Base-by-base conservation (phyloP, 2,888 invertebrate genomes). In the Heliconius hortense region DNA sequence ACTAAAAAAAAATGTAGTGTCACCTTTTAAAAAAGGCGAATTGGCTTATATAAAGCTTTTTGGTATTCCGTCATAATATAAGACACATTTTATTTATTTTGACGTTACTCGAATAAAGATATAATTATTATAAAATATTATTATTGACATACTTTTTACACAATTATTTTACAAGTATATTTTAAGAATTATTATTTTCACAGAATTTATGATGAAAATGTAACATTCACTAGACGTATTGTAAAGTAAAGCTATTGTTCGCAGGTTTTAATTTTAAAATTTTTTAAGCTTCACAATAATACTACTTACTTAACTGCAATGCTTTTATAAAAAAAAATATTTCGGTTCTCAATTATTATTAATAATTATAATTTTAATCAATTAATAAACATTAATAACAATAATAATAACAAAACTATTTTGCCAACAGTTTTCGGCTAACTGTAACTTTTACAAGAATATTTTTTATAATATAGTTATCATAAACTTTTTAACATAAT, bases 191-290 rank as follows among this genome's bases (percentile, higher is more conserved):
- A 68, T 48, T 21, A 48, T 68, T 53, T n/a, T 68, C 21, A 35
- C 39, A 53, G 28, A 68, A 68, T 53, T 53, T 53, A 21, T 53
- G 28, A 43, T 68, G 18, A 68, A 53, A 68, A 31, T 31, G 31
- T 53, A 53, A n/a, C 68, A 53, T 26, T 31, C 31, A 28, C n/a
- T 28, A 26, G 26, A 53, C 53, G 48, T 68, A 48, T 48, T 48
- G 48, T 26, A 18, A 48, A 31, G n/a, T 53, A 53, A 53, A 68
- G 11, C 26, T 68, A 53, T 68, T 53, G 53, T 53, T 18, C 24
- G 53, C 4, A 24, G 10, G n/a, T 68, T 53, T 53, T 28, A 28
- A 68, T 68, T 68, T 43, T 28, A 8, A 68, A 28, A 53, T 53
- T 21, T 13, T 68, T 68, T 11, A 11, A 68, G 10, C 53, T 28